Base-by-base conservation (phyloP, 92 coral and sea anemone genomes). In the Muricea muricata region DNA sequence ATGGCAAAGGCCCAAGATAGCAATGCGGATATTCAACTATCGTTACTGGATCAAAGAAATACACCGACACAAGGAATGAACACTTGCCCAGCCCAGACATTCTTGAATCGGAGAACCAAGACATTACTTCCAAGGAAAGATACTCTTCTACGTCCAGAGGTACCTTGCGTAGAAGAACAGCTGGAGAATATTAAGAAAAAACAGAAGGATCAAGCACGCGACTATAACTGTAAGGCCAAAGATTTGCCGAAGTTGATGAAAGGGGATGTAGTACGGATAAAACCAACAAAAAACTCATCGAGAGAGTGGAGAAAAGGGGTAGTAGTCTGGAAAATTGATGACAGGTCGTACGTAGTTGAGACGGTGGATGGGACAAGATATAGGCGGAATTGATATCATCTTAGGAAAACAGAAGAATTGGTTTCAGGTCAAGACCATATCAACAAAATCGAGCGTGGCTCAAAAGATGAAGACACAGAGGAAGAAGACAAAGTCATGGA, bases 1-100 rank as follows among this genome's bases (percentile, higher is more conserved):
- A n/a, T 60, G 29, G 82, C 82, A 3, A 77, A 77, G 60, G 65
- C 82, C 15, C 65, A 42, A 78, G 83, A 78, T 32, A 78, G 71
- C 54, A 55, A 78, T 7, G 52, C 52, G 32, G 83, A 78, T n/a
- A 17, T 57, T 10, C 40, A 14, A 12, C 50, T 55, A 37, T 70
- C 71, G 1, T 52, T 78, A 9, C 54, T 78, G 9, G 83, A 55
- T 23, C 83, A 78, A 57, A 55, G 71, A 18, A 78, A 78, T 29
- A 78, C 83, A 21, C 70, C 83, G 2, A 56, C 46, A 30, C 29
- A 55, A 55, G 74, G 68, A 24, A 60, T 13, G 34, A 60, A 0
- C 68, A 74, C 80, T 24, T 24, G 63, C 50, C 80, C 80, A 0
- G 63, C 33, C 1, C 80, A 74, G n/a, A 47, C 40, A 29, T 74